Evolutionary conservation across 2,888 invertebrate species (phyloP).

Genomic region (Lymantria dispar): DNA sequence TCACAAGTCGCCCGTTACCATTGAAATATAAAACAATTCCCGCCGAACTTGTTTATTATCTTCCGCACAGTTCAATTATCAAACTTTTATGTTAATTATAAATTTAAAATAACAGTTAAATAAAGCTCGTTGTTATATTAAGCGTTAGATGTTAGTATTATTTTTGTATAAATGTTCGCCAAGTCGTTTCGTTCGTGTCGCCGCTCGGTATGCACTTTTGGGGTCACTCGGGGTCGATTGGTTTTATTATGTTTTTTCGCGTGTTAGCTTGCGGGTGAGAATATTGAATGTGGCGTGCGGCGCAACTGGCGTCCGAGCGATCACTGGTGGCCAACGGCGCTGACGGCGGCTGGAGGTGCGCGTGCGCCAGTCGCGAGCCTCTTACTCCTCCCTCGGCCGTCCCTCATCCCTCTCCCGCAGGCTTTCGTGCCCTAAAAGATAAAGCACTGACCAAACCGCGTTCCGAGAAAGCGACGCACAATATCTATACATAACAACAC

Average conservation of each 20-base stretch:
- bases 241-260: constrained; percentile 48
- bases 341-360: constrained; percentile 26
- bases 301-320: constrained; percentile 67
- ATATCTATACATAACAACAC: constrained; percentile 30
- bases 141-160: constrained; percentile 52
- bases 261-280: constrained; percentile 25
- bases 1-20: constrained; percentile 37
- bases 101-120: constrained; percentile 48
- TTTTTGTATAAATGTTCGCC: constrained; percentile 39
- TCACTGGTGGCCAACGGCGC: constrained; percentile 40
- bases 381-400: constrained; percentile 41
- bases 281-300: constrained; percentile 42
- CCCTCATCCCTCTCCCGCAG: constrained; percentile 49
- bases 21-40: constrained; percentile 39
- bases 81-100: constrained; percentile 61
- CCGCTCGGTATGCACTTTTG: constrained; percentile 65
- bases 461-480: constrained; percentile 52
- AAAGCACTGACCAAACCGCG: constrained; percentile 51
- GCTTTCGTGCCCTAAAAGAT: constrained; percentile 47
- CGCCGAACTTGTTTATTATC: constrained; percentile 33
- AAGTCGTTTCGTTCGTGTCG: constrained; percentile 71
- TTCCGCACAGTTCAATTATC: constrained; percentile 52
- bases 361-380: constrained; percentile 19
- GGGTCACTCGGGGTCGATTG: constrained; percentile 71
- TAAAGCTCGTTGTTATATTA: constrained; percentile 65